These are phyloP conservation scores for Pseudochaenichthys georgianus DNA, from an alignment of 2,797 vertebrate species.

Conservation along the genomic window DNA sequence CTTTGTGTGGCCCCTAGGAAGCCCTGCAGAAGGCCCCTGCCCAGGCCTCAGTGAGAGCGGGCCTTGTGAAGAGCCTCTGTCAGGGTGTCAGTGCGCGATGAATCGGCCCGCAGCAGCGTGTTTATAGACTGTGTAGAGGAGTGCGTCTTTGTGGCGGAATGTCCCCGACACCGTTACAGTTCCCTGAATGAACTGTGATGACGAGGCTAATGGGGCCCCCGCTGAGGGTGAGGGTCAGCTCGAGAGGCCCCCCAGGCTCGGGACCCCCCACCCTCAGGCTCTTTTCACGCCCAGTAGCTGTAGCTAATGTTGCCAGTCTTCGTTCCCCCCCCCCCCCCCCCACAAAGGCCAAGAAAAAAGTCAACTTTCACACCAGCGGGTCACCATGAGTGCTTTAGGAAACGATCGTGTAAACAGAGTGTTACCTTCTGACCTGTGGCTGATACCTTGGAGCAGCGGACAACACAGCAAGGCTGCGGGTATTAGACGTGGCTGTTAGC, in stretches of 20 bases:
- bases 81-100: slow-evolving; percentile 86
- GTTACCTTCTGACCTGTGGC: slow-evolving; percentile 96
- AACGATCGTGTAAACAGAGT: slow-evolving; percentile 94
- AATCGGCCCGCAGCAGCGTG: slow-evolving; percentile 89
- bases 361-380: slow-evolving; percentile 91
- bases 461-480: slow-evolving; percentile 88
- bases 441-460: slow-evolving; percentile 89
- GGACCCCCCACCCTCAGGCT: slow-evolving; percentile 90
- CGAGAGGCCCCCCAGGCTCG: slow-evolving; percentile 52
- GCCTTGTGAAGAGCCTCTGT: slow-evolving; percentile 82
- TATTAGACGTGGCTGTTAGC: slow-evolving; percentile 95
- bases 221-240: slow-evolving; percentile 71
- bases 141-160: slow-evolving; percentile 92
- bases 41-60: slow-evolving; percentile 77
- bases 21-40: slow-evolving; percentile 73
- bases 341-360: slow-evolving; percentile 88
- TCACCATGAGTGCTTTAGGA: slow-evolving; percentile 93
- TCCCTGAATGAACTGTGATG: slow-evolving; percentile 92
- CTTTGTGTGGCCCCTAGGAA: slow-evolving; percentile 84
- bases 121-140: slow-evolving; percentile 96
- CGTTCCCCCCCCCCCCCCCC: slow-evolving; percentile 36
- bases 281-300: slow-evolving; percentile 92
- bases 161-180: slow-evolving; percentile 92
- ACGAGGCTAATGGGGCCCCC: slow-evolving; percentile 88
- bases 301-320: slow-evolving; percentile 93